Evolutionary conservation across 2,888 invertebrate genomes (phyloP).

Genomic region (Eupithecia centaureata): DNA sequence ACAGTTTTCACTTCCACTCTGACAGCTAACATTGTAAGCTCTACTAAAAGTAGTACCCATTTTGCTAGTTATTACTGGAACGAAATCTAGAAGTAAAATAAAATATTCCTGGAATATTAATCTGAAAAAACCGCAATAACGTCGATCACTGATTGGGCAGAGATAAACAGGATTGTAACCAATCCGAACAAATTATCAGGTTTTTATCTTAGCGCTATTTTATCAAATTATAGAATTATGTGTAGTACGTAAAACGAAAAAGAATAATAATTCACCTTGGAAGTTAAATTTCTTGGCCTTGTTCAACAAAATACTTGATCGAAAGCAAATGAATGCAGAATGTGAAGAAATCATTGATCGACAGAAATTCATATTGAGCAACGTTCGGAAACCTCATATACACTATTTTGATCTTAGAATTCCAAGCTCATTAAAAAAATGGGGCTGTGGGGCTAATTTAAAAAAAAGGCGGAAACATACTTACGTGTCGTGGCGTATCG

Average conservation of each 20-base stretch:
- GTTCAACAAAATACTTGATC: conserved; percentile 54
- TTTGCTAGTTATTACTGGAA: conserved; percentile 44
- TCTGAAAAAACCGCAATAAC: conserved; percentile 26
- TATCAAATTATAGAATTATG: not conserved
- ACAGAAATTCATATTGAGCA: not conserved
- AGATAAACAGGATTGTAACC: conserved; percentile 32
- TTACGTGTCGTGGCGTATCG: too few relatives aligned
- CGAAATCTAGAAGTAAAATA: conserved; percentile 22
- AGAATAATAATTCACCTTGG: conserved; percentile 70
- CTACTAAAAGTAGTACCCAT: conserved; percentile 79
- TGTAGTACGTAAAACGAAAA: conserved; percentile 1
- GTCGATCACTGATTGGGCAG: conserved; percentile 21
- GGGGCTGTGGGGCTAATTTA: too few relatives aligned
- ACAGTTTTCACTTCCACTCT: conserved; percentile 58
- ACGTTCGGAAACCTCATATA: not conserved
- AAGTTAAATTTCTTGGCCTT: conserved; percentile 61
- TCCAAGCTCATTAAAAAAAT: too few relatives aligned
- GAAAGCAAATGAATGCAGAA: conserved; percentile 43
- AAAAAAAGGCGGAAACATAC: too few relatives aligned
- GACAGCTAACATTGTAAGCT: conserved; percentile 74
- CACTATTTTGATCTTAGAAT: too few relatives aligned
- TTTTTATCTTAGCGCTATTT: not conserved
- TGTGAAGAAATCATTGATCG: not conserved
- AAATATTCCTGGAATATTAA: not conserved
- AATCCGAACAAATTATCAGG: not conserved